Percentiles rank a stretch among this genome's conserved stretches.
These are phyloP conservation scores for Ochotona princeps DNA, from an alignment of 2,113 vertebrate genomes.

Conservation along the genomic window DNA sequence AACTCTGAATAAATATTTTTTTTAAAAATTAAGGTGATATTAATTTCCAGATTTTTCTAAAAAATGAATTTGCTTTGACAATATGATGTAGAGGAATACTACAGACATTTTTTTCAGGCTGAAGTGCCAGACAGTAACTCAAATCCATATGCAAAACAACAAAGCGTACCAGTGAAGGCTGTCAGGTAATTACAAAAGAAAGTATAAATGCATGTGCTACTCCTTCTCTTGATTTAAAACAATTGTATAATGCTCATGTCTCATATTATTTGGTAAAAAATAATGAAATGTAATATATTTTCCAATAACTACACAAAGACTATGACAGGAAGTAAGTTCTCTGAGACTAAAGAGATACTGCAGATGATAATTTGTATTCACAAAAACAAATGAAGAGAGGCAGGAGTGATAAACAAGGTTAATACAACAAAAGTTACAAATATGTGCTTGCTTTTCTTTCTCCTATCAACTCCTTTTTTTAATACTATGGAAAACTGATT, in stretches of 20 bases:
- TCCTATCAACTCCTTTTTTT: neutral
- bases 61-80: neutral
- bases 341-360: neutral
- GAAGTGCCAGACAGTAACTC: neutral
- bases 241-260: neutral
- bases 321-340: neutral
- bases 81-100: neutral
- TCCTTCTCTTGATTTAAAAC: neutral
- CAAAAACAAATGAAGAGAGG: neutral
- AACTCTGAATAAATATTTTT: no score
- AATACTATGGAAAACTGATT: slow-evolving; percentile 85
- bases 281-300: neutral
- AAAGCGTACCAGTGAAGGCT: neutral
- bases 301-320: neutral
- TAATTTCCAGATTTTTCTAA: neutral
- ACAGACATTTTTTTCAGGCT: neutral
- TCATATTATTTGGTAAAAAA: neutral
- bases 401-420: neutral
- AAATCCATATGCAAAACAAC: neutral
- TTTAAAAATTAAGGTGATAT: neutral
- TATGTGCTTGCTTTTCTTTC: neutral
- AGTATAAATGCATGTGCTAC: neutral
- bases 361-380: neutral
- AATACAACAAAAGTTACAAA: neutral
- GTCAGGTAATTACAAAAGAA: slow-evolving; percentile 21